phyloP scores from a whole-genome alignment of 1,140 invertebrate species.

The Eumaeus atala region DNA sequence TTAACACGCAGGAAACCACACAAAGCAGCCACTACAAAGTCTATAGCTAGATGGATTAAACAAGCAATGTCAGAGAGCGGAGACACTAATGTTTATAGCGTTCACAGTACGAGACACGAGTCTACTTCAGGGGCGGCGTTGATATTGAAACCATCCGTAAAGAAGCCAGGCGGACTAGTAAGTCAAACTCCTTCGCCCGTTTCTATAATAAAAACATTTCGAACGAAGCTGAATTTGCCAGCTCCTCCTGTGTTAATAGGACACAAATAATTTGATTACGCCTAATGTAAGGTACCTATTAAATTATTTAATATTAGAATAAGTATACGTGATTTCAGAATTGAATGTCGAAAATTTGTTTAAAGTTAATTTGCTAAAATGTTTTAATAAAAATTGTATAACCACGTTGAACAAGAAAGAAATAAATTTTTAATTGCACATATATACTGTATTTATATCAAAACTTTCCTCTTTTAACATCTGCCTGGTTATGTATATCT shows the following conservation, averaged over 20 bases:
- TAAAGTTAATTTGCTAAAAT: background rate
- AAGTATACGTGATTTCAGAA: background rate
- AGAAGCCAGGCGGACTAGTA: slow-evolving; percentile 32
- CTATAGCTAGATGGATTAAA: background rate
- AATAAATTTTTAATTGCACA: slow-evolving; percentile 12
- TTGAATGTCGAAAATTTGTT: slow-evolving; percentile 1
- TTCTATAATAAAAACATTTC: slow-evolving; percentile 24
- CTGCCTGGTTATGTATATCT: slow-evolving; percentile 8
- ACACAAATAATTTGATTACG: slow-evolving; percentile 8
- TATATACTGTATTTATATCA: too few relatives aligned
- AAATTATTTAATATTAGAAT: background rate
- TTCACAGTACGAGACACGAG: background rate
- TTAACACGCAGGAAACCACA: background rate
- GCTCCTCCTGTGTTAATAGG: slow-evolving; percentile 10
- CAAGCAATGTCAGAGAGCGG: background rate
- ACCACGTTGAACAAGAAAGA: slow-evolving; percentile 6
- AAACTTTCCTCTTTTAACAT: too few relatives aligned
- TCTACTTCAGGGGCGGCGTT: slow-evolving; percentile 26
- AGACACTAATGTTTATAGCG: background rate
- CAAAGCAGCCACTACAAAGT: slow-evolving; percentile 1
- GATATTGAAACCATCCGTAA: slow-evolving; percentile 31
- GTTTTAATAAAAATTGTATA: slow-evolving; percentile 8
- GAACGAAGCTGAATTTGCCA: slow-evolving; percentile 7
- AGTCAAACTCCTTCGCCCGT: slow-evolving; percentile 30
- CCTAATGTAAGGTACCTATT: background rate